Base-by-base conservation (phyloP, 2,888 invertebrate genomes). In the Omphaloscelis lunosa region DNA sequence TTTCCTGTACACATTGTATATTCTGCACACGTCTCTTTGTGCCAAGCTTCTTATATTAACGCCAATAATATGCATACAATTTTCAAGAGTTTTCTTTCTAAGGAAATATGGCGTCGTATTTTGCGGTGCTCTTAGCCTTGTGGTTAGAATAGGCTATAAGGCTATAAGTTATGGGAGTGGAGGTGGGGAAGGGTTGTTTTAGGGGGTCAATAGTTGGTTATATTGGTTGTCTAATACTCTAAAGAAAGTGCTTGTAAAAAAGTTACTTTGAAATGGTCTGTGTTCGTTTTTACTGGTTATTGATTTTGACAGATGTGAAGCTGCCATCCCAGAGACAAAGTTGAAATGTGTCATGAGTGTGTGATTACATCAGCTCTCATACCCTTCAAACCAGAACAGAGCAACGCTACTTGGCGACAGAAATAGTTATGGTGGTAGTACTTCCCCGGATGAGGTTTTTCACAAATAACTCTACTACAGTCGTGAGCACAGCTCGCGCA, bases 1-100 rank as follows among this genome's bases (percentile, higher is more conserved):
- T 79, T 61, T 83, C 41, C 34, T 41, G 9, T 65, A 68, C 34
- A 75, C 58, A 56, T 72, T 82, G 65, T 84, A 61, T 76, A 84
- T 84, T 82, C 84, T 41, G 9, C n/a, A 68, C 85, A 69, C 85
- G 85, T 45, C 6, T 45, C 62, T 61, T 72, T 84, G 82, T 58
- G 62, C 78, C 69, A 77, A 61, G 84, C 80, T 79, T 59, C 77
- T 67, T 78, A 82, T 85, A 84, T 84, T 84, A 84, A 85, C 82
- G 79, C 85, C 85, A 85, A 84, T 84, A 78, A 82, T 82, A 84
- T 84, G 84, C 85, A 84, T 82, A 77, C 85, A 74, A 84, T 84
- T 78, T 84, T 78, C 82, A 71, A 77, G 75, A 73, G 45, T 72
- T 85, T 85, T 82, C 82, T 82, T 66, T 69, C 48, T 56, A 51